Evolutionary conservation across 2,797 vertebrate species (phyloP).

Genomic region (Peromyscus attwateri): DNA sequence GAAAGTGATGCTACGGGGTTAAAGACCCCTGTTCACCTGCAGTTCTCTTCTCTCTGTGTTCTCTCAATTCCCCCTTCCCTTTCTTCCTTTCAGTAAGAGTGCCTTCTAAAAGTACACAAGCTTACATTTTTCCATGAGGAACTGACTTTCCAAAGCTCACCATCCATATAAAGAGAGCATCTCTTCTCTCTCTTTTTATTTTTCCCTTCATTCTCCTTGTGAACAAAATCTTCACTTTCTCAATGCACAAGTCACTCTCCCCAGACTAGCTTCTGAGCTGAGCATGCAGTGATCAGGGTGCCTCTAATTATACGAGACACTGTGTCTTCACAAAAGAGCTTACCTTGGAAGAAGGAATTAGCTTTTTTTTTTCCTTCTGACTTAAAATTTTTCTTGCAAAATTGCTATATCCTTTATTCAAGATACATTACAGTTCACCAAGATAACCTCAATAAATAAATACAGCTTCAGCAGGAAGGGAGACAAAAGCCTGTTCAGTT

Average conservation of each 20-base stretch:
- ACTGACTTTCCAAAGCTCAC: conserved; percentile 40
- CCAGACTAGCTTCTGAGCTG: conserved; percentile 12
- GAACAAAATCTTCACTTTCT: conserved; percentile 64
- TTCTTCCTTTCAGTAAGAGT: background rate
- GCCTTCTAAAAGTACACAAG: background rate
- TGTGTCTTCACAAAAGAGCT: conserved; percentile 48
- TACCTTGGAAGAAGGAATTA: conserved; percentile 30
- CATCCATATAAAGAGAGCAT: background rate
- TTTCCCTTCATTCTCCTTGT: background rate
- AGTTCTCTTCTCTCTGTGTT: accelerated
- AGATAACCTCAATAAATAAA: conserved; percentile 60
- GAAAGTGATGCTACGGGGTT: background rate
- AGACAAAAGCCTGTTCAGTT: conserved; percentile 17
- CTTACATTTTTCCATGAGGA: background rate
- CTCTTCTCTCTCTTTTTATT: background rate
- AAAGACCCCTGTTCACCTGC: background rate
- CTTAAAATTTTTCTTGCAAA: conserved; percentile 50
- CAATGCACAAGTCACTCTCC: background rate
- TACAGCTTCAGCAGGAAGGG: background rate
- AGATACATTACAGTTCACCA: background rate
- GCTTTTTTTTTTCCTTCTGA: background rate
- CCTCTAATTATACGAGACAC: conserved; percentile 10
- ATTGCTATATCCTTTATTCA: conserved; percentile 42
- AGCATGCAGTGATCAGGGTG: conserved; percentile 27
- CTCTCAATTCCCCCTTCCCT: background rate